phyloP scores from a whole-genome alignment of 2,113 vertebrate species.

The Manacus vitellinus region DNA sequence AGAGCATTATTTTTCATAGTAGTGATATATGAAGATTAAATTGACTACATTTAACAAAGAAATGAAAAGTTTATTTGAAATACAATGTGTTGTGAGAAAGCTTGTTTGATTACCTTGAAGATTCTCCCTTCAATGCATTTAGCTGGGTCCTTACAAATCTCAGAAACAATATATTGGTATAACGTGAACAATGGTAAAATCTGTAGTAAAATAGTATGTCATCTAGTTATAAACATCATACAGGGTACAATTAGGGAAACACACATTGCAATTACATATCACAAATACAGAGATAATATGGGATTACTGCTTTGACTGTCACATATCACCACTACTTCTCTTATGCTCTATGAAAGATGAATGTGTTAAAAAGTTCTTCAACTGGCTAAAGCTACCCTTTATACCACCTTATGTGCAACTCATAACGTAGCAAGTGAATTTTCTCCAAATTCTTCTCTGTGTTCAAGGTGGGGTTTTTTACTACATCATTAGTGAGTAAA shows the following conservation, averaged over 20 bases:
- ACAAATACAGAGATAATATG: neutral
- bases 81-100: neutral
- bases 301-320: neutral
- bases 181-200: constrained; percentile 86
- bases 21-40: neutral
- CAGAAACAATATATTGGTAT: constrained; percentile 85
- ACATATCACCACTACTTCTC: neutral
- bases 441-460: neutral
- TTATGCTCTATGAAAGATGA: neutral
- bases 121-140: constrained; percentile 84
- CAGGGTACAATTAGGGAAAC: neutral
- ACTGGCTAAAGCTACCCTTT: neutral
- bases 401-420: neutral
- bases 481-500: neutral
- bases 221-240: neutral
- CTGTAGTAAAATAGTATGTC: constrained; percentile 66
- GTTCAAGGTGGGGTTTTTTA: neutral
- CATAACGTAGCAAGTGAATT: neutral
- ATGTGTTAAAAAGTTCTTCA: neutral
- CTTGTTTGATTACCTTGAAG: constrained; percentile 83
- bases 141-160: constrained; percentile 82
- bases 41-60: neutral
- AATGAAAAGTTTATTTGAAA: neutral
- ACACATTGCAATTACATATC: neutral
- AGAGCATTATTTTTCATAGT: neutral